Evolutionary conservation across 2,113 vertebrate species (phyloP).

Genomic region (Geococcyx californianus): DNA sequence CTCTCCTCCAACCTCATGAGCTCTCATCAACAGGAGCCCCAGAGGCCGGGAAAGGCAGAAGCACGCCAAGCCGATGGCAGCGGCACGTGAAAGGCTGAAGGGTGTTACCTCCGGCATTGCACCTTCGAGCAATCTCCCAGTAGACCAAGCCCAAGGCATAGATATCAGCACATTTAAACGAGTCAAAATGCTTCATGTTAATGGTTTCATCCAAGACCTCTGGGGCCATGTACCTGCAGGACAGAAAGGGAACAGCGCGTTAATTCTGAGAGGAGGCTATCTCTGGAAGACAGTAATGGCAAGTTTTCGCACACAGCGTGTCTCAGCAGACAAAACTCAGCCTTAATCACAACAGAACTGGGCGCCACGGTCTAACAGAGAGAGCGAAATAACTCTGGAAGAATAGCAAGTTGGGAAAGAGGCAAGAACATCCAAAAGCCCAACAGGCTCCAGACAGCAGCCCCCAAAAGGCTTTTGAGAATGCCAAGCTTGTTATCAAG

Average conservation of each 20-base stretch:
- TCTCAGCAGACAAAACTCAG: neutral
- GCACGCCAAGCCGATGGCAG: rapidly evolving
- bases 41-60: rapidly evolving
- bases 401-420: neutral
- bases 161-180: constrained; percentile 97
- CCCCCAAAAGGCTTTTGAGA: neutral
- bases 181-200: constrained; percentile 99
- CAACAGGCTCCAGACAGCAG: neutral
- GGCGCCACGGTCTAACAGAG: rapidly evolving
- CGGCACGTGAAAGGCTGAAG: rapidly evolving
- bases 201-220: constrained; percentile 97
- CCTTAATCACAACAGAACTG: neutral
- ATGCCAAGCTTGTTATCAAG: neutral
- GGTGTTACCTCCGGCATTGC: constrained; percentile 94
- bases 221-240: constrained; percentile 94
- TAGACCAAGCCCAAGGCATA: constrained; percentile 96
- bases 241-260: neutral
- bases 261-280: neutral
- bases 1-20: neutral
- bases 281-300: rapidly evolving
- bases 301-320: neutral
- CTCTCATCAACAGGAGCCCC: rapidly evolving
- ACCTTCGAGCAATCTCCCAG: constrained; percentile 96
- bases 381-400: neutral
- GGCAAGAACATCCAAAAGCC: neutral